Evolutionary conservation across 2,888 invertebrate species (phyloP).

Genomic region (Drosophila infuscata): DNA sequence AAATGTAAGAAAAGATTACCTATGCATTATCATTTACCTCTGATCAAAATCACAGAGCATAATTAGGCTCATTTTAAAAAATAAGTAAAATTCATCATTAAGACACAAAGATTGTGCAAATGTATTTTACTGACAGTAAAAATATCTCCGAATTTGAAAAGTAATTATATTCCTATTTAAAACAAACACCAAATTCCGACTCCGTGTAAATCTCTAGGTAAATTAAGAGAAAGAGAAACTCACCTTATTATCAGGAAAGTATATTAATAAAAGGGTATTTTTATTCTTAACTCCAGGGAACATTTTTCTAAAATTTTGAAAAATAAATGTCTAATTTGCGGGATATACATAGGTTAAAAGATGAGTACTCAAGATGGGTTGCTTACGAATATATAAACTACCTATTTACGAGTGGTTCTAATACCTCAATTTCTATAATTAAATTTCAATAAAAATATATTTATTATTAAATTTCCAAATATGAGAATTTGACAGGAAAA

Average conservation of each 20-base stretch:
- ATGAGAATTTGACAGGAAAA: no score
- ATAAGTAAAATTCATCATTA: not conserved
- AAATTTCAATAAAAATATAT: no score
- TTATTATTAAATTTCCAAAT: no score
- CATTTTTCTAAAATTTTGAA: not conserved
- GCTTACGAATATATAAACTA: not conserved
- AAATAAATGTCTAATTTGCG: not conserved
- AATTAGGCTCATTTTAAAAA: not conserved
- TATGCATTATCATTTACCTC: not conserved
- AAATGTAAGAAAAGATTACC: not conserved
- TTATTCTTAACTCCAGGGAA: not conserved
- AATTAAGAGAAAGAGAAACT: not conserved
- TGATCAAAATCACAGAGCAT: not conserved
- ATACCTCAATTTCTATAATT: no score
- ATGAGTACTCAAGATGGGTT: not conserved
- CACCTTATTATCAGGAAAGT: not conserved
- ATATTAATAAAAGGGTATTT: not conserved
- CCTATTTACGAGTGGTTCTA: not conserved
- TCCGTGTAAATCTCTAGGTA: no score
- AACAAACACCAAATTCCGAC: not conserved
- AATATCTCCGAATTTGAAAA: no score
- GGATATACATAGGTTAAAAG: not conserved
- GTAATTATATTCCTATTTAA: no score
- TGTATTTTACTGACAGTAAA: not conserved
- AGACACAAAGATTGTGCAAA: not conserved